phyloP scores from a whole-genome alignment of 1,140 invertebrate species.

The Brachionus rotundiformis region DNA sequence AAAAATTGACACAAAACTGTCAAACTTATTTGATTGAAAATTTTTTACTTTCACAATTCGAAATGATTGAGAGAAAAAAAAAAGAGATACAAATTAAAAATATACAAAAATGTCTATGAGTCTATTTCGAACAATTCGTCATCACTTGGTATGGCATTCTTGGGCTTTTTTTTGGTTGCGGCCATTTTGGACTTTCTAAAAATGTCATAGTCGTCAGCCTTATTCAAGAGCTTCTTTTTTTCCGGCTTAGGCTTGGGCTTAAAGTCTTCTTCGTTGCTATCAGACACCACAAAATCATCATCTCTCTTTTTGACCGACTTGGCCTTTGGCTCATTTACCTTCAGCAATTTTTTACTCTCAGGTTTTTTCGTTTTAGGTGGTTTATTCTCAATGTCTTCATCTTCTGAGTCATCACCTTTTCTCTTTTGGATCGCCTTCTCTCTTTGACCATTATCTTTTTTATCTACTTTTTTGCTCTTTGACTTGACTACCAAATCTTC shows the following conservation, averaged over 20 bases:
- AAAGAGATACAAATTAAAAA: neutral
- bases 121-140: slow-evolving; percentile 37
- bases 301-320: slow-evolving; percentile 1
- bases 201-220: slow-evolving; percentile 10
- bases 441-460: neutral
- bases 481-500: neutral
- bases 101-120: neutral
- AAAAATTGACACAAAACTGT: neutral
- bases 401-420: slow-evolving; percentile 7
- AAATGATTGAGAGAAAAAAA: neutral
- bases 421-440: slow-evolving; percentile 6
- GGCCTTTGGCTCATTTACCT: neutral
- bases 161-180: neutral
- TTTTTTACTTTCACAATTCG: neutral
- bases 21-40: neutral
- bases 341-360: neutral
- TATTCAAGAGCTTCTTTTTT: slow-evolving; percentile 34
- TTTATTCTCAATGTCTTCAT: slow-evolving; percentile 35
- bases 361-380: slow-evolving; percentile 21
- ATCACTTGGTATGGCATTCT: slow-evolving; percentile 27
- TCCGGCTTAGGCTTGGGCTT: slow-evolving; percentile 19
- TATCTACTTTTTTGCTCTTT: neutral
- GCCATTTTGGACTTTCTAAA: neutral
- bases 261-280: slow-evolving; percentile 2
- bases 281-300: neutral